phyloP scores from a whole-genome alignment of 1,140 invertebrate genomes.

The Asbolus verrucosus region DNA sequence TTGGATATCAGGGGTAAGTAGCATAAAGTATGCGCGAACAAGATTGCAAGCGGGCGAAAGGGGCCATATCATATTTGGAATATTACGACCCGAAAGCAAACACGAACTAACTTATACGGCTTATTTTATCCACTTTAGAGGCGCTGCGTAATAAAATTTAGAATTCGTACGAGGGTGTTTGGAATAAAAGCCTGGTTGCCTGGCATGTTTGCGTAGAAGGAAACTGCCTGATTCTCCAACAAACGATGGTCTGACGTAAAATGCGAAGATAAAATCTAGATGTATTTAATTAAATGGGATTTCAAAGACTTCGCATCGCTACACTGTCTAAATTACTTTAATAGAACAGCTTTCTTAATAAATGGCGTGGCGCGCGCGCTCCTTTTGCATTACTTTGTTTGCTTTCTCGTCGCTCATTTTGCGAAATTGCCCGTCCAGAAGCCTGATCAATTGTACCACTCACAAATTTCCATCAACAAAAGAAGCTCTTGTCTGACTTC shows the following conservation, averaged over 20 bases:
- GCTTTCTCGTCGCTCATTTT: conserved; percentile 3
- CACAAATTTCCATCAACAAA: neutral
- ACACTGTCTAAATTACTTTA: conserved; percentile 28
- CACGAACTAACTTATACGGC: conserved; percentile 30
- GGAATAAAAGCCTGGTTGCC: conserved; percentile 31
- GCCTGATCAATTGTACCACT: neutral
- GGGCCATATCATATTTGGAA: conserved; percentile 27
- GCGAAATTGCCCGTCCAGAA: neutral
- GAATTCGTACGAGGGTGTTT: conserved; percentile 35
- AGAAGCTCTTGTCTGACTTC: neutral
- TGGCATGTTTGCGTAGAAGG: conserved; percentile 35
- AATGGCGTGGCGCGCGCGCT: conserved; percentile 5
- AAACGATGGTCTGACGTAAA: conserved; percentile 32
- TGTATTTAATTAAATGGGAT: conserved; percentile 37
- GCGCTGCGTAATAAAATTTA: conserved; percentile 35
- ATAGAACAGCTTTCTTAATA: conserved; percentile 28
- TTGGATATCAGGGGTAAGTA: conserved; percentile 21
- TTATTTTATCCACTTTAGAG: conserved; percentile 38
- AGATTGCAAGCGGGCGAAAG: conserved; percentile 15
- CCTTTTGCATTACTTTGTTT: neutral
- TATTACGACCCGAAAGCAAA: conserved; percentile 32
- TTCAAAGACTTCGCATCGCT: conserved; percentile 28
- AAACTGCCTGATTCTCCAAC: conserved; percentile 31
- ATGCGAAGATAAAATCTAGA: conserved; percentile 22
- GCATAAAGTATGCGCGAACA: conserved; percentile 29